Conservation (phyloP, 2,797 vertebrate genomes). For the Enteromius argenteus region DNA sequence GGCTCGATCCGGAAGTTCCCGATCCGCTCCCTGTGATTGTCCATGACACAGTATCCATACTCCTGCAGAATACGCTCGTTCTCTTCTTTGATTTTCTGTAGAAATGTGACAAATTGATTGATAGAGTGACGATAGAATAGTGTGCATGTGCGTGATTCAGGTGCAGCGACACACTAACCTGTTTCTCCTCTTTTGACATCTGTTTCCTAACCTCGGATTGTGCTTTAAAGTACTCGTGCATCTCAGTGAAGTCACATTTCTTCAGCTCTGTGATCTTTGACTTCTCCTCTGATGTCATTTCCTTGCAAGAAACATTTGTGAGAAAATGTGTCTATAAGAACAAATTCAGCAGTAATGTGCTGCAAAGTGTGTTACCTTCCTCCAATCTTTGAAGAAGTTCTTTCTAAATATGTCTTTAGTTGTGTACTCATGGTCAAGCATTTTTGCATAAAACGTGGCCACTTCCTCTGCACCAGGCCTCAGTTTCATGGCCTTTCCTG, state of each 20-base stretch:
- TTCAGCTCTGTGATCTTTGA: slow-evolving; percentile 87
- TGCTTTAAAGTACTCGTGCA: slow-evolving; percentile 94
- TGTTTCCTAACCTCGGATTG: slow-evolving; percentile 94
- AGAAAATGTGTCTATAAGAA: not conserved
- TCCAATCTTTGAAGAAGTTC: slow-evolving; percentile 99
- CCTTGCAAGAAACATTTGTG: slow-evolving; percentile 76
- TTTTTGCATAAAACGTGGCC: slow-evolving; percentile 97
- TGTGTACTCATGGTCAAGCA: slow-evolving; percentile 98
- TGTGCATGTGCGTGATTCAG: not conserved
- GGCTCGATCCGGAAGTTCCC: slow-evolving; percentile 98
- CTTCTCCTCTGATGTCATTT: slow-evolving; percentile 95
- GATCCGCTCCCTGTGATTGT: slow-evolving; percentile 95
- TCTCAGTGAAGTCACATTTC: slow-evolving; percentile 93
- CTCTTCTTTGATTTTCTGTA: slow-evolving; percentile 93
- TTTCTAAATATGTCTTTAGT: slow-evolving; percentile 98
- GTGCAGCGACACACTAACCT: slow-evolving; percentile 73
- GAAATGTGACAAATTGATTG: not conserved
- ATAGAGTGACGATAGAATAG: too few relatives aligned
- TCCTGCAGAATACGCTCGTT: slow-evolving; percentile 90
- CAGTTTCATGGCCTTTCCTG: slow-evolving; percentile 87
- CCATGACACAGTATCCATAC: slow-evolving; percentile 96
- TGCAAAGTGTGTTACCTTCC: slow-evolving; percentile 90
- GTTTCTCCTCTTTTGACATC: slow-evolving; percentile 94
- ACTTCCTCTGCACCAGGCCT: slow-evolving; percentile 93
- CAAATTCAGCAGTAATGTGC: not conserved